Base-by-base conservation (phyloP, 2,888 invertebrate genomes). In the Caenorhabditis sp. region DNA sequence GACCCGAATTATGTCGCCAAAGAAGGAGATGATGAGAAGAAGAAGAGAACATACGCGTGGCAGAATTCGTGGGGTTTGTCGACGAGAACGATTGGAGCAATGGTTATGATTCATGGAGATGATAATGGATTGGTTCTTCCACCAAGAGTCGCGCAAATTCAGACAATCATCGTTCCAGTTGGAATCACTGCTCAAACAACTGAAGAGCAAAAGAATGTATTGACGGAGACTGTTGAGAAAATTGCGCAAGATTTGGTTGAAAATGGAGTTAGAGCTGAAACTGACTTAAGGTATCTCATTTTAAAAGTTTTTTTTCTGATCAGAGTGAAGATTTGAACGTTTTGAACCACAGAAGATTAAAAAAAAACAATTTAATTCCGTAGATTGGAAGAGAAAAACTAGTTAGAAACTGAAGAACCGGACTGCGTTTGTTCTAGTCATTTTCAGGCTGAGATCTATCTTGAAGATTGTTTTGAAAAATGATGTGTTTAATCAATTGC, bases 21-120 rank as follows among this genome's bases (percentile, higher is more conserved):
- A n/a, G n/a, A n/a, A n/a, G n/a, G n/a, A n/a, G n/a, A n/a, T n/a
- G n/a, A n/a, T n/a, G n/a, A n/a, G n/a, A n/a, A n/a, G n/a, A n/a
- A 21, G 74, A 76, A 25, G 58, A 71, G 27, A 61, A 62, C 72
- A 23, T 90, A 91, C 88, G 95, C 95, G 1, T 95, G 92, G 89
- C 99, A 99, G 89, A 99, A 99, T 90, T 97, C 97, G 0, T 99
- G 97, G 97, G 99, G 97, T 1, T 87, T 99, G 59, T 97, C 97
- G 0, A 99, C 99, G 0, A 92, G 97, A 81, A 95, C 97, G 3
- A 97, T 99, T 79, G 95, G 94, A 91, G 91, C 91, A 12, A 89
- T 91, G 89, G 89, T 91, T 31, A 91, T 92, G 91, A 89, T 97
- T 0, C 99, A 99, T 89, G 95, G 95, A 0, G 99, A 99, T 88